Conservation (phyloP, 2,113 vertebrate species). For the Piprites chloris region DNA sequence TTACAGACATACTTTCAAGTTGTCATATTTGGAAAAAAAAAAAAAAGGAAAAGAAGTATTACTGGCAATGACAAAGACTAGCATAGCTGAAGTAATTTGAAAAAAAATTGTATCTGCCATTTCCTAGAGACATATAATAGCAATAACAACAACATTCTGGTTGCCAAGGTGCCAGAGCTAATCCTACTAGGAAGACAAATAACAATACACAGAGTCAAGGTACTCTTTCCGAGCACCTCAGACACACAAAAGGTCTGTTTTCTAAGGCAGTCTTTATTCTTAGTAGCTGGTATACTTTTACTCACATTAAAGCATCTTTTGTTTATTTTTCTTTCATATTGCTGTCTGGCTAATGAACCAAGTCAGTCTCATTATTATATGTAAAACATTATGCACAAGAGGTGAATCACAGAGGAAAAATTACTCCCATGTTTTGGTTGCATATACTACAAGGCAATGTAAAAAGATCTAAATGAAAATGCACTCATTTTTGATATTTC, state of each 20-base stretch:
- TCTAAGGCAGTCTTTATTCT: neutral
- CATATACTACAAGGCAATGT: neutral
- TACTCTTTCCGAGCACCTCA: neutral
- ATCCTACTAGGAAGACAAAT: neutral
- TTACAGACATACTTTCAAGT: neutral
- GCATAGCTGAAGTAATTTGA: neutral
- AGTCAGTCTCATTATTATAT: neutral
- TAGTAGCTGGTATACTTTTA: neutral
- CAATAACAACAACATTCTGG: neutral
- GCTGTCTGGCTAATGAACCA: neutral
- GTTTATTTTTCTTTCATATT: conserved; percentile 6
- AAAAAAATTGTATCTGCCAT: neutral
- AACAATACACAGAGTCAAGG: neutral
- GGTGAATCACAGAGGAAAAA: conserved; percentile 11
- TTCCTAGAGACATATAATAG: neutral
- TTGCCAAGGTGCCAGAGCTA: conserved; percentile 15
- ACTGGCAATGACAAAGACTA: neutral
- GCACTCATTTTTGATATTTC: neutral
- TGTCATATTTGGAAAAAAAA: neutral
- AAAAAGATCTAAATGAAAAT: neutral
- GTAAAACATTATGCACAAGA: neutral
- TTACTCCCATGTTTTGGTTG: neutral
- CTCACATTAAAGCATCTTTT: neutral
- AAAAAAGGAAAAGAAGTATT: neutral
- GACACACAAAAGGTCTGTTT: neutral